Evolutionary conservation across 2,888 invertebrate species (phyloP), one percentile per base, ranked within the genome.

Genomic region (Limnephilus auricula): DNA sequence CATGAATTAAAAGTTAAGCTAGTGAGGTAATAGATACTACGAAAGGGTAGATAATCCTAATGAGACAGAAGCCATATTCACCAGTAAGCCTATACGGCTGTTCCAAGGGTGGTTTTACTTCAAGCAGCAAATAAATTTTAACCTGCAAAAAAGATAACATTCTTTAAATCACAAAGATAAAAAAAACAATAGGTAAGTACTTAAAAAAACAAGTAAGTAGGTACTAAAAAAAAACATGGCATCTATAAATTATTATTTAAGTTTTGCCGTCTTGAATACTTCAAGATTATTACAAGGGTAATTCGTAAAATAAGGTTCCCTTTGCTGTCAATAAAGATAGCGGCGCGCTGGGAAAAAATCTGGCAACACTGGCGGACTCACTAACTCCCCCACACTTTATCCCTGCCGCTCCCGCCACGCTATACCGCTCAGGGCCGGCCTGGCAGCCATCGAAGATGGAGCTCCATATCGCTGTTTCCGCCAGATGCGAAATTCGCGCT

Each of bases 81-180:
- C 85, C 85, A 85, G 18, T 40, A 85, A 85, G 85, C 85, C 85
- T 40, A 85, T n/a, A 85, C n/a, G 30, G 30, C 85, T 45, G 37
- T n/a, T 85, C 85, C 85, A 30, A 45, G 85, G 30, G 13, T 25
- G 30, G 45, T 30, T 45, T 40, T 40, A 40, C 85, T 45, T n/a
- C 40, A n/a, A 37, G 37, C 85, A 80, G 18, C 32, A 80, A 32
- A 32, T 80, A 31, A 80, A 80, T 31, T 80, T 32, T 0, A 32
- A 80, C 80, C 80, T 80, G 80, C 5, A 80, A 80, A 32, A 32
- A 32, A 80, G 18, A 18, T 31, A 80, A 65, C 6, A 80, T 80
- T 80, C 18, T 31, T 80, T 18, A 80, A 32, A 30, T 80, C 12
- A 80, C 31, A 80, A 80, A 80, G 13, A 80, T 80, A 32, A 31